phyloP scores from a whole-genome alignment of 37 sponge, comb jelly and placozoan species.

The Lycopodina hypogea region DNA sequence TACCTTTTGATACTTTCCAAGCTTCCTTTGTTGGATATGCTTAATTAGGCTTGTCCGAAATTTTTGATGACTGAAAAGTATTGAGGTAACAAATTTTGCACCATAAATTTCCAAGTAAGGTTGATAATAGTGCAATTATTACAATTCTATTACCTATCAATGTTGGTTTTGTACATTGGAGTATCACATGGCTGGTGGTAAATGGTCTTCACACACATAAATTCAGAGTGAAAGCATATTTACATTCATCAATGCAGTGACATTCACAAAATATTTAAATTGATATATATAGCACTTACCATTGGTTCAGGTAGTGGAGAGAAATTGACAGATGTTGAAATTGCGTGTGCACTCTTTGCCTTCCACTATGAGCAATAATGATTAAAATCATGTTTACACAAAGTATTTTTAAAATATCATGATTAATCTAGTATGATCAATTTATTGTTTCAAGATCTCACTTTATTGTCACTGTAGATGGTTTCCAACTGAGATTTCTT shows the following conservation, averaged over 20 bases:
- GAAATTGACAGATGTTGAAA: slow-evolving; percentile 3
- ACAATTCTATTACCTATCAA: slow-evolving; percentile 26
- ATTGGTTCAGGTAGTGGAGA: slow-evolving; percentile 1
- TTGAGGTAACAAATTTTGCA: neutral
- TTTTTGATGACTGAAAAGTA: slow-evolving; percentile 19
- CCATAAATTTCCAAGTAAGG: neutral
- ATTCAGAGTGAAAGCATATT: no score
- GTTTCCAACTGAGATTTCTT: slow-evolving; percentile 44
- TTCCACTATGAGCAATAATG: slow-evolving; percentile 1
- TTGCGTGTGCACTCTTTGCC: slow-evolving; percentile 15
- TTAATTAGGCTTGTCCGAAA: slow-evolving; percentile 46
- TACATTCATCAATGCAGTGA: no score
- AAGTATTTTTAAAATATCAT: no score
- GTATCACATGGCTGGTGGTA: slow-evolving; percentile 72
- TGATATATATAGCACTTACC: neutral
- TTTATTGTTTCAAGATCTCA: neutral
- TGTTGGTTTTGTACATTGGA: slow-evolving; percentile 36
- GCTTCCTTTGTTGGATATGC: slow-evolving; percentile 24
- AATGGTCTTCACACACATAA: slow-evolving; percentile 19
- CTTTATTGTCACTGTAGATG: slow-evolving; percentile 60
- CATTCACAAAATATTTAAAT: neutral
- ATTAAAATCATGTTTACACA: neutral
- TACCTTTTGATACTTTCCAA: slow-evolving; percentile 42
- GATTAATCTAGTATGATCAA: neutral
- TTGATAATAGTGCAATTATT: neutral